Conservation (phyloP, 1,140 invertebrate species). For the Bombus picipes region DNA sequence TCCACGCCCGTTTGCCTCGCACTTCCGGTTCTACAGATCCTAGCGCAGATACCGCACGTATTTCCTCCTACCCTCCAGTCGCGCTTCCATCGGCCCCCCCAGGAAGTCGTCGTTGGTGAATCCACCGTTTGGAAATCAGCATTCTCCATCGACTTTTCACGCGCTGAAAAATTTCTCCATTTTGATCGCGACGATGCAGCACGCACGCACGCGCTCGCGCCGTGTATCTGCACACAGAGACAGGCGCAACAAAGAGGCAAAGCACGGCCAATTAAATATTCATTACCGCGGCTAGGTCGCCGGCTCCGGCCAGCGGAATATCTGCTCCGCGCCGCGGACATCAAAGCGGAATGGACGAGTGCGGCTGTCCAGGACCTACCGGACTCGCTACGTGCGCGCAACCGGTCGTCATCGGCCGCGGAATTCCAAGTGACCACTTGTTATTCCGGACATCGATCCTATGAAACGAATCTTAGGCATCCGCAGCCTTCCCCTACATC, state of each 20-base stretch:
- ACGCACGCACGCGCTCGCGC: background rate
- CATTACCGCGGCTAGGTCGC: constrained; percentile 46
- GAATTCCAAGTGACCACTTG: constrained; percentile 62
- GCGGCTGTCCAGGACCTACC: constrained; percentile 46
- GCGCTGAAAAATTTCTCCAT: constrained; percentile 18
- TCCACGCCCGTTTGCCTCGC: background rate
- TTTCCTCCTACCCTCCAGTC: background rate
- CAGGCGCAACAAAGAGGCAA: background rate
- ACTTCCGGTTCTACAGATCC: constrained; percentile 14
- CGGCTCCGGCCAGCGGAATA: constrained; percentile 43
- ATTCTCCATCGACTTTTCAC: constrained; percentile 18
- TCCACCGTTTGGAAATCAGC: background rate
- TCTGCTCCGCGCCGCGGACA: constrained; percentile 40
- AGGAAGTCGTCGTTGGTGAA: background rate
- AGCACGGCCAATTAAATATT: constrained; percentile 62
- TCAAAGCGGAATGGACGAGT: constrained; percentile 62
- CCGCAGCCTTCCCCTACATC: constrained; percentile 40
- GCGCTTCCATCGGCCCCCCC: background rate
- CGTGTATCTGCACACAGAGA: background rate
- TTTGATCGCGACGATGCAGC: constrained; percentile 10
- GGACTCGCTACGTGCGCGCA: constrained; percentile 49
- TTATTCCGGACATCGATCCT: constrained; percentile 51
- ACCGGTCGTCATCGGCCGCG: constrained; percentile 45
- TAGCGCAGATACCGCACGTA: background rate
- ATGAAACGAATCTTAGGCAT: constrained; percentile 47